These are phyloP conservation scores for Cavia aperea DNA, from an alignment of 2,113 vertebrate genomes.

Conservation along the genomic window DNA sequence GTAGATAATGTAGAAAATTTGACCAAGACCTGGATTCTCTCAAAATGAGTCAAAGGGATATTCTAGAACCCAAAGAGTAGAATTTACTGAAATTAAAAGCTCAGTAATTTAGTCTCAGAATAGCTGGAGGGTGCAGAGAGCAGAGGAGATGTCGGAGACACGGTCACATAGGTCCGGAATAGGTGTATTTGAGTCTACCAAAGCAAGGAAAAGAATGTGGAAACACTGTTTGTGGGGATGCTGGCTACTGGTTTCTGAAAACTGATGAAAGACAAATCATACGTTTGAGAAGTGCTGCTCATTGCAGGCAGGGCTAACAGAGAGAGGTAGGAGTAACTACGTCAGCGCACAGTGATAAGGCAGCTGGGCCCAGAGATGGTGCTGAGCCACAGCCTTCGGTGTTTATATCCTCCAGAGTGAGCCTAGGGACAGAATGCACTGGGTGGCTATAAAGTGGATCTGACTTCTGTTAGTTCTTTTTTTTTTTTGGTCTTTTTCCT, in stretches of 20 bases:
- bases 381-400: too few relatives aligned
- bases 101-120: background rate
- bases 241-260: background rate
- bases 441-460: background rate
- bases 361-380: background rate
- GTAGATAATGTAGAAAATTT: background rate
- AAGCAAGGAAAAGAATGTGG: background rate
- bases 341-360: background rate
- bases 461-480: background rate
- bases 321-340: background rate
- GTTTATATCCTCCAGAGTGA: background rate
- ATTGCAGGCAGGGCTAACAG: background rate
- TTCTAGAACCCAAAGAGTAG: conserved; percentile 22
- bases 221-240: background rate
- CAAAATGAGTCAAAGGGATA: conserved; percentile 36
- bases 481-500: too few relatives aligned
- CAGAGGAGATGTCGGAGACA: background rate
- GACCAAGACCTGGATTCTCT: background rate
- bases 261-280: background rate
- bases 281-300: background rate
- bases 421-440: background rate
- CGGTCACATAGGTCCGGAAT: background rate
- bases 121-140: background rate
- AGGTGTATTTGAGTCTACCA: background rate
- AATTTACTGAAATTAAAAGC: conserved; percentile 31